These are phyloP conservation scores for Leucosticte australis DNA, from an alignment of 2,113 vertebrate genomes.

Conservation along the genomic window DNA sequence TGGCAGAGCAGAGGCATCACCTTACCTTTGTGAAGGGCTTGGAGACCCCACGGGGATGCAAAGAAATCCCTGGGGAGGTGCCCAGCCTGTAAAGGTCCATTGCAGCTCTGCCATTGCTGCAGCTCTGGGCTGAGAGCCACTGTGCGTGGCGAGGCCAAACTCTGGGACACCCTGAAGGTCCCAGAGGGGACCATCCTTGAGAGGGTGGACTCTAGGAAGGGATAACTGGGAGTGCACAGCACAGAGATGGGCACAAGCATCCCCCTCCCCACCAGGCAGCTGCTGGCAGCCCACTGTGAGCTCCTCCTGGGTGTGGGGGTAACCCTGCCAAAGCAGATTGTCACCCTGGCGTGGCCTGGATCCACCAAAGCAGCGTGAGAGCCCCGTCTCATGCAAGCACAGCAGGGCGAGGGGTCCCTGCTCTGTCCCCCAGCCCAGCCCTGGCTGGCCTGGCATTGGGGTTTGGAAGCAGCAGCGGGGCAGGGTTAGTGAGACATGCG, in stretches of 20 bases:
- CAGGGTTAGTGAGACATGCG: slow-evolving; percentile 66
- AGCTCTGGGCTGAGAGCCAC: not conserved
- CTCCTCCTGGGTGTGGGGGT: not conserved
- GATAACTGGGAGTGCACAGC: not conserved
- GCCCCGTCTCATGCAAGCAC: slow-evolving; percentile 3
- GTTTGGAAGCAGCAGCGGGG: not conserved
- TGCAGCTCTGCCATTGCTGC: not conserved
- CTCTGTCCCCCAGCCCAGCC: not conserved
- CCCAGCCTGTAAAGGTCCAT: not conserved
- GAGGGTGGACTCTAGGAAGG: not conserved
- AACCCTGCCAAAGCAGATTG: not conserved
- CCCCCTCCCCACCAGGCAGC: not conserved
- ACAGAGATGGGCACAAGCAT: not conserved
- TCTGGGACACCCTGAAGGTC: not conserved
- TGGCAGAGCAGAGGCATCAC: not conserved
- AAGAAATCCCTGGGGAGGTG: not conserved
- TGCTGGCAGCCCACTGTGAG: not conserved
- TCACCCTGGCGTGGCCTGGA: not conserved
- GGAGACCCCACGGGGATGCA: not conserved
- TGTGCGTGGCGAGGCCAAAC: accelerated
- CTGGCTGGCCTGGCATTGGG: not conserved
- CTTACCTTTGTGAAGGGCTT: not conserved
- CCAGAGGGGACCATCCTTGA: accelerated
- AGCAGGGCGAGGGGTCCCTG: not conserved
- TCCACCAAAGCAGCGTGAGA: not conserved